Base-by-base conservation (phyloP, 1,140 invertebrate genomes). In the Spodoptera frugiperda region DNA sequence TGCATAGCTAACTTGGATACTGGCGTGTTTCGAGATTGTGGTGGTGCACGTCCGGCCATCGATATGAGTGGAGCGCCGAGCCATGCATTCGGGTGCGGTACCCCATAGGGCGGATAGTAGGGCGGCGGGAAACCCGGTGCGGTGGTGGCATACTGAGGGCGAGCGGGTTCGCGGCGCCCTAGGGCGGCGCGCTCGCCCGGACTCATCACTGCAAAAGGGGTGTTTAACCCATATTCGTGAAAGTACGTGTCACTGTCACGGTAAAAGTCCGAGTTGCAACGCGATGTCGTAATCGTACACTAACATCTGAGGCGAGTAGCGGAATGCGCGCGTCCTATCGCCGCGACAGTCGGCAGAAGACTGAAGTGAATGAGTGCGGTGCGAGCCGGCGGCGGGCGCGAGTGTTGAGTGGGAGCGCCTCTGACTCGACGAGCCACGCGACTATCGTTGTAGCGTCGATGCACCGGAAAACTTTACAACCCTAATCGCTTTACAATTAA, bases 51-150 rank as follows among this genome's bases (percentile, higher is more conserved):
- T 63, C 88, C 84, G 82, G 95, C 91, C 94, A 95, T 96, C 19
- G 96, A 96, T 81, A 97, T 96, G 25, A 97, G 94, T 9, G 96
- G 96, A 70, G 96, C 95, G 74, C 96, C 96, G 8, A 96, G 95
- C 95, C 96, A 97, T 61, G 95, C 90, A 80, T 89, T 94, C 12
- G 90, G 89, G 86, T 92, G 92, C 78, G 91, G 91, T 73, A 92
- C 89, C 44, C 90, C 90, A 77, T 93, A 91, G 79, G 91, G 87
- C 82, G 90, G 92, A 80, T 91, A 94, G 82, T 91, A 91, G 65
- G 91, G 89, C 83, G 91, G 89, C 81, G 90, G 90, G 87, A 91
- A 94, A 86, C 87, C 93, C 88, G 88, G 89, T 87, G 89, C 93
- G 78, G 87, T 91, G 85, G 87, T 83, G 79, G 86, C 91, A 86